Evolutionary conservation across 2,113 vertebrate species (phyloP).

Genomic region (Ranitomeya variabilis): DNA sequence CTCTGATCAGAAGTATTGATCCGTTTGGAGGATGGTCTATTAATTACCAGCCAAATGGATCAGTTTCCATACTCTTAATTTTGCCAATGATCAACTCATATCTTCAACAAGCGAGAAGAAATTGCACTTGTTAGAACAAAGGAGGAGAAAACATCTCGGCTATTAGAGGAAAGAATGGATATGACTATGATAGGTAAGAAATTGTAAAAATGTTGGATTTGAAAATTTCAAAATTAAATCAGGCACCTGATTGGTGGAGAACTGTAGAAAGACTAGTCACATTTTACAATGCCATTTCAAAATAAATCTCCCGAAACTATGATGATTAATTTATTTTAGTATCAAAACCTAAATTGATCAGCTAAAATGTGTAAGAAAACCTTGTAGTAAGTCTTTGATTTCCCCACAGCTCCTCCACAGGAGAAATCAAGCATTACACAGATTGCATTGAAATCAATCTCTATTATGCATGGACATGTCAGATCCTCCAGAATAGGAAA

Average conservation of each 20-base stretch:
- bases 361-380: too few species aligned
- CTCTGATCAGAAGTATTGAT: slow-evolving; percentile 55
- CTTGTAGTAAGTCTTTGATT: too few species aligned
- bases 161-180: background rate
- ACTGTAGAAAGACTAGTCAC: background rate
- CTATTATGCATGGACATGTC: too few species aligned
- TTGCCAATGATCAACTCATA: slow-evolving; percentile 9
- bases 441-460: too few species aligned
- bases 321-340: too few species aligned
- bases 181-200: background rate
- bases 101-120: background rate
- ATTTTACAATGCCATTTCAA: too few species aligned
- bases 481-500: too few species aligned
- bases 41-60: slow-evolving; percentile 42
- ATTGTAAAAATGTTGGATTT: background rate
- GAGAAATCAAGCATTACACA: too few species aligned
- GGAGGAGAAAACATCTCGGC: background rate
- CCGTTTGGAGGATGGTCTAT: slow-evolving; percentile 37
- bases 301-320: too few species aligned
- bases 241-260: background rate
- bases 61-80: slow-evolving; percentile 9
- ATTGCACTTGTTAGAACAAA: background rate
- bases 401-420: too few species aligned
- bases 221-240: background rate
- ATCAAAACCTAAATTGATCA: too few species aligned